Conservation (phyloP, 2,888 invertebrate genomes). For the Blera fallax region DNA sequence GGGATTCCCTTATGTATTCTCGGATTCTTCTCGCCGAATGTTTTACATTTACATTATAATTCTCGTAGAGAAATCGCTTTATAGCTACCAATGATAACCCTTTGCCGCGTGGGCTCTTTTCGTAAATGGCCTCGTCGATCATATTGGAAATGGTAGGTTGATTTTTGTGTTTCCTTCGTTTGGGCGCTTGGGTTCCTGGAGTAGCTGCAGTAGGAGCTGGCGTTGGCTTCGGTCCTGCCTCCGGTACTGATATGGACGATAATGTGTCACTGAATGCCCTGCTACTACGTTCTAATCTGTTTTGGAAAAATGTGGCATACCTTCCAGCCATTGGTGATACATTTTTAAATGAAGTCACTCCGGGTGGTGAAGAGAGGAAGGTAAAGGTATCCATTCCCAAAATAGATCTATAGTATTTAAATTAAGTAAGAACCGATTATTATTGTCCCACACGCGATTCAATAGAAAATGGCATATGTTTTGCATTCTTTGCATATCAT, state of each 20-base stretch:
- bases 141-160: background rate
- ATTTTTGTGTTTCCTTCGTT: background rate
- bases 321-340: background rate
- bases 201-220: no score
- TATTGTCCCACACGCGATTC: background rate
- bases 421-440: background rate
- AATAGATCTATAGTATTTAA: background rate
- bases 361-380: background rate
- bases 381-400: background rate
- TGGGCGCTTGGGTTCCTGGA: background rate
- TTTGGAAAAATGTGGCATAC: background rate
- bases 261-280: background rate
- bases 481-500: background rate
- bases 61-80: background rate
- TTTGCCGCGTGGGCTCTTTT: background rate
- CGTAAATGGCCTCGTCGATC: conserved; percentile 44
- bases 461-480: background rate
- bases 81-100: conserved; percentile 24
- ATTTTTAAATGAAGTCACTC: no score
- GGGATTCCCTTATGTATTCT: conserved; percentile 21
- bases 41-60: conserved; percentile 12
- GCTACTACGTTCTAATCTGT: no score
- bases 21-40: conserved; percentile 12
- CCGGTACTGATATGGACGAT: background rate
- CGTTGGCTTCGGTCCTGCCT: background rate